Conservation (phyloP, 1,140 invertebrate genomes). For the Tribolium madens region DNA sequence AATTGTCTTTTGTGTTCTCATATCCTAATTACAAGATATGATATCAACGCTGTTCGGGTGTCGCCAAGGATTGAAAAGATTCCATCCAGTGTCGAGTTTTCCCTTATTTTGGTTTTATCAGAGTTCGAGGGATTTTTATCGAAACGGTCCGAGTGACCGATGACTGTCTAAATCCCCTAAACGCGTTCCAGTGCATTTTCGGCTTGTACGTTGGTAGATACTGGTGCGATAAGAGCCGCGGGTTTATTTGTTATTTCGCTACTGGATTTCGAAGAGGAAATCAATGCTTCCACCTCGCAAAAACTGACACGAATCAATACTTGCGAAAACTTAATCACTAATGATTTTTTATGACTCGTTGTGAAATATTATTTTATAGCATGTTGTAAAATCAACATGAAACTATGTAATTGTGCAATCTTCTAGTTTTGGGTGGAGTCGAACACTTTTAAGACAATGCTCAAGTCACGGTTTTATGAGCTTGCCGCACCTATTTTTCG, state of each 20-base stretch:
- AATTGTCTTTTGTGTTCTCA: not conserved
- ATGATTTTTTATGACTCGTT: conserved; percentile 1
- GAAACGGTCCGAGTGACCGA: conserved; percentile 35
- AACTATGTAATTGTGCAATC: conserved; percentile 1
- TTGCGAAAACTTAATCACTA: not conserved
- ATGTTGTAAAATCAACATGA: not conserved
- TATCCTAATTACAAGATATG: not conserved
- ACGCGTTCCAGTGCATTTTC: conserved; percentile 44
- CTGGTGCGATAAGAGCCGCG: conserved; percentile 19
- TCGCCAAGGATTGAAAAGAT: too few species aligned
- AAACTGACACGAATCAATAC: not conserved
- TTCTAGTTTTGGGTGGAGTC: conserved; percentile 3
- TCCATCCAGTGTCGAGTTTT: not conserved
- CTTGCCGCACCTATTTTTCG: conserved; percentile 13
- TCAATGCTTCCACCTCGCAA: conserved; percentile 16
- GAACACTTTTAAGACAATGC: not conserved
- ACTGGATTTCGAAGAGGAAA: conserved; percentile 24
- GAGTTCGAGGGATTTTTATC: conserved; percentile 25
- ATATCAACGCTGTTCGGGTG: not conserved
- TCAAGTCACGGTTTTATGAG: conserved; percentile 7
- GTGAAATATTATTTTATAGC: not conserved
- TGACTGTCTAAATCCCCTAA: conserved; percentile 40
- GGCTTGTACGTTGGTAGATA: conserved; percentile 42
- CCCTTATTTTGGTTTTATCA: conserved; percentile 34
- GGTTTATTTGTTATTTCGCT: conserved; percentile 36